Evolutionary conservation across 2,113 vertebrate genomes (phyloP), one percentile per base, ranked within the genome.

Genomic region (Tapirus terrestris): DNA sequence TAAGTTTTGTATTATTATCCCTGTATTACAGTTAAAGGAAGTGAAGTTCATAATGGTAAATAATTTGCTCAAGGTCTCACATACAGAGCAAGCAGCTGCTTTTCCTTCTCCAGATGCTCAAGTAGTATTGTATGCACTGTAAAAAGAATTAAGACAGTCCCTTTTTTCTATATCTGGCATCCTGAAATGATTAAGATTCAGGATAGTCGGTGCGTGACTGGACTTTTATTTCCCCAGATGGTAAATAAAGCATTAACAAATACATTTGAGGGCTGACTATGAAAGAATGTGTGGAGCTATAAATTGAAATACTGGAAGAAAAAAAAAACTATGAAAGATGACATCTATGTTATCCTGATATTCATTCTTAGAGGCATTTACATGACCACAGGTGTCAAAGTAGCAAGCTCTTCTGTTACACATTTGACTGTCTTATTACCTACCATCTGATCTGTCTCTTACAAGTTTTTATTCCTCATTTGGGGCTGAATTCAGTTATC

Each of bases 131-230:
- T 56, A 36, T 3, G 48, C n/a, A 51, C 85, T 73, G 23, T 25
- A 60, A 61, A n/a, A 79, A 45, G 53, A 89, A 73, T 75, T 48
- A 91, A 13, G 76, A 17, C 61, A 48, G 29, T 70, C 58, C 27
- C 48, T 58, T 36, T 88, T 90, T 79, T 75, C 43, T 80, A 0
- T 70, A n/a, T 21, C 56, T 89, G 23, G 88, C 86, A 93, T 60
- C 70, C 92, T 87, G 72, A 81, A 86, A 45, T 53, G 67, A 86
- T 97, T 75, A 96, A 43, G 53, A 83, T 75, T 94, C 11, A 6
- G 27, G n/a, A 53, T 77, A 25, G 76, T 36, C 87, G 89, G 29
- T 63, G 25, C 60, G 20, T 94, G 58, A 51, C 56, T 75, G 65
- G 67, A 83, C n/a, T 33, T 80, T 80, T 48, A 60, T 58, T 89